Evolutionary conservation across 2,888 invertebrate species (phyloP).

Genomic region (Ormia ochracea): DNA sequence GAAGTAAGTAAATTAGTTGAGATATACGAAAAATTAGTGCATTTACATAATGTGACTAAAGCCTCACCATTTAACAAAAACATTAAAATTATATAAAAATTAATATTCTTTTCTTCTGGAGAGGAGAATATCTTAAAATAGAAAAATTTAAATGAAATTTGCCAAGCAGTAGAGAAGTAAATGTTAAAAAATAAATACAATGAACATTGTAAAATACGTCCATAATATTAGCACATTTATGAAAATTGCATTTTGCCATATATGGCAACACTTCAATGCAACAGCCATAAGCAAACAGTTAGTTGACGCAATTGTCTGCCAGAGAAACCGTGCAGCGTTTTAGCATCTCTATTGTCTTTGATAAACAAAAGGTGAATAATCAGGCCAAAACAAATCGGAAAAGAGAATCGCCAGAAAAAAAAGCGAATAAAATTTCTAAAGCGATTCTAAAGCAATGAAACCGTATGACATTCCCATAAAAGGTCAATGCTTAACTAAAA

Average conservation of each 20-base stretch:
- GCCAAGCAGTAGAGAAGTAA: background rate
- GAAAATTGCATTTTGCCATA: constrained; percentile 61
- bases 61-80: background rate
- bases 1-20: too few relatives aligned
- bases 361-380: constrained; percentile 25
- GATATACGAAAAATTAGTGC: too few relatives aligned
- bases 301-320: constrained; percentile 17
- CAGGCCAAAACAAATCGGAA: constrained; percentile 28
- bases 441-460: constrained; percentile 50
- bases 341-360: constrained; percentile 50
- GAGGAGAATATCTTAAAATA: constrained; percentile 1
- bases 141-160: constrained; percentile 54
- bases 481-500: constrained; percentile 1
- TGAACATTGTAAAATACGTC: constrained; percentile 48
- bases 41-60: too few relatives aligned
- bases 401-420: background rate
- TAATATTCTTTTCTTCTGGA: constrained; percentile 32
- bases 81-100: constrained; percentile 41
- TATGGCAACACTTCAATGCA: constrained; percentile 59
- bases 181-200: background rate
- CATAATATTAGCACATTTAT: constrained; percentile 62
- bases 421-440: background rate
- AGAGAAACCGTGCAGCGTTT: constrained; percentile 14
- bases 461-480: constrained; percentile 44
- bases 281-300: constrained; percentile 34